Base-by-base conservation (phyloP, 2,888 invertebrate genomes). In the Miltochrista miniata region DNA sequence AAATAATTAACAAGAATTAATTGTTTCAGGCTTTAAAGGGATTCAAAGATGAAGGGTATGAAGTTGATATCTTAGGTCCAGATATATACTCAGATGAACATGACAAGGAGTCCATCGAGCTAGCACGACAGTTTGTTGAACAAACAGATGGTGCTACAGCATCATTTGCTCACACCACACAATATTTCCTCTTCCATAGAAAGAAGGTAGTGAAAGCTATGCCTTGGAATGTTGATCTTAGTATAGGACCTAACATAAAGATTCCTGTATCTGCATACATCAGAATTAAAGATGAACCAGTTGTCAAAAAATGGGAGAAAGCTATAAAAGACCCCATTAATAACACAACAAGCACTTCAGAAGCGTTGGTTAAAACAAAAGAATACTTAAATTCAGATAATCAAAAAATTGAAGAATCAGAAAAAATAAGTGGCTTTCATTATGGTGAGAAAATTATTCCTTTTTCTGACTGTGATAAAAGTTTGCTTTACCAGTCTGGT, bases 191-290 rank as follows among this genome's bases (percentile, higher is more conserved):
- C 14, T 93, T 91, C 61, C 93, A 93, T 59, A 92, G 92, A 52
- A 93, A 92, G 57, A 92, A 87, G 64, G 73, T 74, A 40, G 74
- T 84, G 0, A 89, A 87, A 33, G 87, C 94, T 0, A 85, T 87
- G 51, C 90, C 93, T 0, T 96, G 96, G 95, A 94, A 95, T 83
- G 92, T 93, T 30, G 91, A 93, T 49, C 78, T 96, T 40, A 92
- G 93, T 45, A 92, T 94, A 58, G 94, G 94, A 2, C 87, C 91
- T 1, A 85, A 93, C 57, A 91, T 96, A 24, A 83, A 87, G 56
- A 94, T 96, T 56, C 93, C 93, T 10, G 88, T 95, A 5, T 91
- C 93, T 33, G 89, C 93, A 18, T 94, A 93, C 64, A 90, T 85
- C 18, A 81, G 81, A 72, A 78, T 93, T 3, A 93, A 91, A 74